Evolutionary conservation across 2,888 invertebrate species (phyloP), one percentile per base, ranked within the genome.

Genomic region (Drosophila setosimentum): DNA sequence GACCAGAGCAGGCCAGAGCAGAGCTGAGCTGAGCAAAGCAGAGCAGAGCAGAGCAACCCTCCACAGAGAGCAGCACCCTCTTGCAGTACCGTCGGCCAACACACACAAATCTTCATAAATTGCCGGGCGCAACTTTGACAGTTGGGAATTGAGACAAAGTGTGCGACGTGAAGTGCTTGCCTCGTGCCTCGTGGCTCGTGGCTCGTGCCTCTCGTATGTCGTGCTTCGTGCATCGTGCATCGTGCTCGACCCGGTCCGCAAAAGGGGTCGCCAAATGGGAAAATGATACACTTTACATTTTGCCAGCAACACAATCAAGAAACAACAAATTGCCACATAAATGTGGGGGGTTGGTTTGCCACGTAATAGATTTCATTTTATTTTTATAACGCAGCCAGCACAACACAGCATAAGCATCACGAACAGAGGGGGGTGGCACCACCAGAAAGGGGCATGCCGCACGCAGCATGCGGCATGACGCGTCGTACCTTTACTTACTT

Each of bases 271-370:
- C 61, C 74, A 87, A 91, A 92, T 91, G 90, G 83, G 91, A 91
- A 92, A 91, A 92, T 91, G 92, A 92, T 91, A 93, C 92, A 92
- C 92, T 93, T 92, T 91, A 87, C 91, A 91, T 91, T 89, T 54
- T 48, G 66, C 59, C 42, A 48, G 83, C 87, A 78, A 84, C 86
- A 89, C 91, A 92, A 92, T 91, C 89, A 87, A 91, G 89, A 85
- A 92, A 91, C 89, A 92, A 92, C 92, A 93, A 93, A 93, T 93
- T 93, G 93, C 92, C 92, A 91, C 91, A 91, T 89, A 92, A 92
- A 90, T 91, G 91, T 83, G 82, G 92, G 91, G 92, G 92, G 92
- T 93, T 93, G 93, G 93, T 92, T 92, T 91, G 89, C 91, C 92
- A 92, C 93, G 92, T 92, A 92, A 93, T 93, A 92, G 92, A 92